Evolutionary conservation across 2,888 invertebrate genomes (phyloP).

Genomic region (Orchesellides sinensis): DNA sequence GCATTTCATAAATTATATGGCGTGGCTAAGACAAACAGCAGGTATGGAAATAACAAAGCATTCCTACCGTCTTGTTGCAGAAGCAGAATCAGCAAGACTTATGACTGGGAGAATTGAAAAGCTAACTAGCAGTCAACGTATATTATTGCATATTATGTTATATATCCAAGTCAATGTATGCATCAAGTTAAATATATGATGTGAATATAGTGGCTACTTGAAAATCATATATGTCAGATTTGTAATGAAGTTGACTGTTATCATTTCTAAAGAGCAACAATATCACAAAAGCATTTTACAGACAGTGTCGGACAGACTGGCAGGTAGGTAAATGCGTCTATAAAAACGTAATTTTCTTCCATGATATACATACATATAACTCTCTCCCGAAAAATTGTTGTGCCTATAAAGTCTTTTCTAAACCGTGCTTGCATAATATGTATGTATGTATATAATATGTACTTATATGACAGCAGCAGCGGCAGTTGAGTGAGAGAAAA

Average conservation of each 20-base stretch:
- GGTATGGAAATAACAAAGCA: slow-evolving; percentile 43
- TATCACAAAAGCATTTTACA: slow-evolving; percentile 8
- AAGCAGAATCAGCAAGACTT: slow-evolving; percentile 10
- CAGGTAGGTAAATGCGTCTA: slow-evolving; percentile 33
- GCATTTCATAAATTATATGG: slow-evolving; percentile 59
- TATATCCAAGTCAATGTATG: too few species aligned
- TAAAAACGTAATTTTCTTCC: too few species aligned
- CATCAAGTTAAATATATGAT: too few species aligned
- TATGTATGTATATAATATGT: neutral
- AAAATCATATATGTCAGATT: slow-evolving; percentile 61
- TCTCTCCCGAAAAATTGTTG: too few species aligned
- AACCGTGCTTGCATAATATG: too few species aligned
- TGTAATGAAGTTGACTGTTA: slow-evolving; percentile 66
- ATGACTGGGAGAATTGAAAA: neutral
- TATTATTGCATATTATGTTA: too few species aligned
- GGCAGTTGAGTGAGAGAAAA: neutral
- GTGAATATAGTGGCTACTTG: slow-evolving; percentile 57
- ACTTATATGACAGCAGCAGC: neutral
- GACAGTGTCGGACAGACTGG: slow-evolving; percentile 14
- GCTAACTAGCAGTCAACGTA: neutral
- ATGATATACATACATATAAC: too few species aligned
- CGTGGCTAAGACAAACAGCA: slow-evolving; percentile 51
- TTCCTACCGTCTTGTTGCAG: slow-evolving; percentile 48
- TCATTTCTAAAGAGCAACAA: slow-evolving; percentile 61
- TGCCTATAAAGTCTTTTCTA: too few species aligned